Evolutionary conservation across 2,113 vertebrate genomes (phyloP), one percentile per base, ranked within the genome.

Genomic region (Baryphthengus martii): DNA sequence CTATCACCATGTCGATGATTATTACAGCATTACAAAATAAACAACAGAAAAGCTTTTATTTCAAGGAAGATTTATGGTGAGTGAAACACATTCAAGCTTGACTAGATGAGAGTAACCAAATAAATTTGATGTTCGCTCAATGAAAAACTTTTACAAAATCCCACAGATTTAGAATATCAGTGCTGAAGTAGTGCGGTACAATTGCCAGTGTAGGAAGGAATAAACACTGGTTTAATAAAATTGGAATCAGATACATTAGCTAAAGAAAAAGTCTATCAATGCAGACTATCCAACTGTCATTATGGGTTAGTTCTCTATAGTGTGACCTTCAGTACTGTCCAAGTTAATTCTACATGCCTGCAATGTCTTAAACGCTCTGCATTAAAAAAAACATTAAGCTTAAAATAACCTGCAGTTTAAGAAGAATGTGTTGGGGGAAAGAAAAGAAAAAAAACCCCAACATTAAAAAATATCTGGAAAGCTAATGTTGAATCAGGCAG

Each of bases 331-430:
- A 86, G 7, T 85, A 52, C 61, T 52, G 52, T 31, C 82, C 85
- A 80, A 40, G 31, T 39, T 86, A 84, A 88, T 91, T 88, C 76
- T 71, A 71, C 44, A 56, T 78, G 72, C 26, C 45, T 90, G 35
- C 42, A 74, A 63, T 28, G 3, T 65, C 71, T 83, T 88, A 90
- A 86, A 71, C 44, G 10, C 4, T 55, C 75, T 71, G 56, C 68
- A 96, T 63, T 95, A 88, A 90, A 77, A 77, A 93, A 86, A 90
- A 59, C 44, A 85, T 76, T 66, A 80, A 73, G 33, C 45, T 95
- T 94, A 73, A 93, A 94, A 88, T 77, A 90, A 90, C 72, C 35
- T 33, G 11, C 17, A 77, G 61, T 53, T 91, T 88, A 85, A 88
- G 39, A 80, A 59, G 4, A 91, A 37, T 17, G 53, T 49, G 14